Evolutionary conservation across 2,888 invertebrate species (phyloP), one percentile per base, ranked within the genome.

Genomic region (Standfussiana lucernea): DNA sequence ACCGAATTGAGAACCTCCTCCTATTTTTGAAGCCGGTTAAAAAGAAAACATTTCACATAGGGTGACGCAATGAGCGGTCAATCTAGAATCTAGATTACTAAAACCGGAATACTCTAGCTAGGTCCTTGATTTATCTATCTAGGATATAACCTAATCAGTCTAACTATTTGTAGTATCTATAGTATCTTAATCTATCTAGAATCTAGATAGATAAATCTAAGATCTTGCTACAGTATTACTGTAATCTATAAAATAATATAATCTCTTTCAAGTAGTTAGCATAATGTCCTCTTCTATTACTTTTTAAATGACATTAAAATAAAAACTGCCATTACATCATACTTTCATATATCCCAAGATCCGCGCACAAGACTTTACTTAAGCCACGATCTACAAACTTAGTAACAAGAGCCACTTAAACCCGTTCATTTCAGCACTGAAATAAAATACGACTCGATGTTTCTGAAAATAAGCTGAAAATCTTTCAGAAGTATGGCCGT

Each of bases 381-480:
- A 66, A 65, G 15, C 40, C n/a, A 50, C 10, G n/a, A 66, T 66
- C 42, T 47, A 10, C 24, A 47, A 82, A 56, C 47, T 75, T 62
- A 53, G 40, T 59, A 42, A 32, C 50, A 2, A 28, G n/a, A 66
- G 21, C 40, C 21, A 69, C 69, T 83, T 50, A 24, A 61, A 65
- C 70, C 42, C 53, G 15, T 35, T 64, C 37, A 24, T n/a, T 74
- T 37, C 59, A 72, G 50, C 28, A 35, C 35, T 64, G 18, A 72
- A 72, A 69, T 82, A 72, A 77, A 76, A 72, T 37, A 74, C n/a
- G 64, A 64, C 65, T 32, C 11, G 11, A 75, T 69, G 40, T 84
- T 69, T 62, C 59, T 66, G 10, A 72, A 69, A 32, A 50, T 21
- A 73, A 66, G 28, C 75, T 65, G 73, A 69, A 62, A 84, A 66